phyloP scores from a whole-genome alignment of 2,797 vertebrate genomes.

The Anabas testudineus region DNA sequence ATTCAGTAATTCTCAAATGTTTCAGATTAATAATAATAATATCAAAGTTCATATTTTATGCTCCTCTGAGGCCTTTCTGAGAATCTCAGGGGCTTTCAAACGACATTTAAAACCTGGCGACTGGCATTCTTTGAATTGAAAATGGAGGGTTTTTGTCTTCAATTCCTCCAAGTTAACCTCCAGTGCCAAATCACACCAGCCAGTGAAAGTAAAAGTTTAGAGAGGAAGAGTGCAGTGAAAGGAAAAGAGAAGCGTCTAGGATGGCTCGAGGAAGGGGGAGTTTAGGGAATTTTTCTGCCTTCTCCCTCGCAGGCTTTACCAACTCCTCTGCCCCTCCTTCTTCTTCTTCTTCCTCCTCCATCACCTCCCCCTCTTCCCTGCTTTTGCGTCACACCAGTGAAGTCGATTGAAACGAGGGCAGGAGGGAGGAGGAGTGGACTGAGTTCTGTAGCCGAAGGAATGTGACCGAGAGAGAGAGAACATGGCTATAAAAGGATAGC shows the following conservation, averaged over 20 bases:
- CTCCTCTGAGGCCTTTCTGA: background rate
- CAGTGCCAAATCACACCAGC: conserved; percentile 8
- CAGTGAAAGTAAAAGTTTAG: conserved; percentile 68
- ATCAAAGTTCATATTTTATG: background rate
- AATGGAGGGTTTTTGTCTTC: conserved; percentile 13
- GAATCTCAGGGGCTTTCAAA: conserved; percentile 17
- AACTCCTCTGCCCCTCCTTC: conserved; percentile 12
- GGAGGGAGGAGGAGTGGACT: conserved; percentile 50
- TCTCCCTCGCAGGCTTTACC: conserved; percentile 31
- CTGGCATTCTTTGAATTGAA: conserved; percentile 22
- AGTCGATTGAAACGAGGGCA: conserved; percentile 52
- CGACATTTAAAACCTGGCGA: conserved; percentile 5
- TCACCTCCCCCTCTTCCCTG: conserved; percentile 52
- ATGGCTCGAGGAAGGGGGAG: conserved; percentile 30
- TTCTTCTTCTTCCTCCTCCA: conserved; percentile 4
- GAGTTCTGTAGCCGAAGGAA: conserved; percentile 75
- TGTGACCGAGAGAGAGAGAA: conserved; percentile 77
- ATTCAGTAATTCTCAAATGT: background rate
- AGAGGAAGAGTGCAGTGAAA: conserved; percentile 56
- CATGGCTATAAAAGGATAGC: conserved; percentile 87
- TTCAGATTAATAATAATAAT: background rate
- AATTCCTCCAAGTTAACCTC: conserved; percentile 1
- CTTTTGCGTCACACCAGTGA: conserved; percentile 71
- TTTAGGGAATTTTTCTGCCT: conserved; percentile 68
- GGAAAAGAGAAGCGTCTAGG: conserved; percentile 61